These are phyloP conservation scores for Allobates femoralis DNA, from an alignment of 2,797 vertebrate species.

Conservation along the genomic window DNA sequence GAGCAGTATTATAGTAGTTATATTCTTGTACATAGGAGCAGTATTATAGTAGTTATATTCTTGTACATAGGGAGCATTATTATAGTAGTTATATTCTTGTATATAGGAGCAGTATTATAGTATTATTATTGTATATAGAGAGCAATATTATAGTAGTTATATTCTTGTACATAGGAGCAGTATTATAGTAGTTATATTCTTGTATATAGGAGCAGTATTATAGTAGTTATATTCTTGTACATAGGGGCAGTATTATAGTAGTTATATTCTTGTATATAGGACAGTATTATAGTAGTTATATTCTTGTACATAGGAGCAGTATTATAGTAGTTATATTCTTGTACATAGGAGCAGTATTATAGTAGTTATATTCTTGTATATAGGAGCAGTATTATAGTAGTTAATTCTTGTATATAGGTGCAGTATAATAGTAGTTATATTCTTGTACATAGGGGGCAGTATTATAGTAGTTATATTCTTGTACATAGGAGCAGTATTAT, in stretches of 20 bases:
- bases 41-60: slow-evolving; percentile 24
- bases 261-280: no score
- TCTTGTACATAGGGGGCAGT: neutral
- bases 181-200: slow-evolving; percentile 17
- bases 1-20: no score
- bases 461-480: slow-evolving; percentile 1
- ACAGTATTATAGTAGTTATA: neutral
- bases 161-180: neutral
- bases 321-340: slow-evolving; percentile 15
- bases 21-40: neutral
- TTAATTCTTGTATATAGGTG: neutral
- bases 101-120: no score
- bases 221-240: slow-evolving; percentile 18
- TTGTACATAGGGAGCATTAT: neutral
- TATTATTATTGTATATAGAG: no score
- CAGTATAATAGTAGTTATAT: slow-evolving; percentile 6
- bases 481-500: neutral
- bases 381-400: neutral
- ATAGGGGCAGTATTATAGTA: neutral
- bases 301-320: neutral
- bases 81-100: no score
- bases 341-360: slow-evolving; percentile 3
- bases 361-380: slow-evolving; percentile 5
- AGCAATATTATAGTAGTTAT: neutral
- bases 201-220: slow-evolving; percentile 7